Conservation (phyloP, 2,797 vertebrate genomes). For the Amniataba percoides region DNA sequence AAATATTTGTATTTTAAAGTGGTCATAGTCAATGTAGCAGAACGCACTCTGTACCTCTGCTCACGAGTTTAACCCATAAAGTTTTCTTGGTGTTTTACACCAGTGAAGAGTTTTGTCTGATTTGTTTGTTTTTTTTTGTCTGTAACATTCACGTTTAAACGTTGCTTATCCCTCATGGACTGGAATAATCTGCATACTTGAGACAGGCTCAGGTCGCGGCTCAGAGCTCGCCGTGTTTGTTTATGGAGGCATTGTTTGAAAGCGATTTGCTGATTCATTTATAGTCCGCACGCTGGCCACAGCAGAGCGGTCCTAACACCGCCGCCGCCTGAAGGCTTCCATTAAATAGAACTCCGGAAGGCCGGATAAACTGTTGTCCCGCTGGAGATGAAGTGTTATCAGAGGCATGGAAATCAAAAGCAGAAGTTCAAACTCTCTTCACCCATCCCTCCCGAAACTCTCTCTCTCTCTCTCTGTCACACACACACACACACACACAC, state of each 20-base stretch:
- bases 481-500: neutral
- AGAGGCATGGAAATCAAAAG: slow-evolving; percentile 66
- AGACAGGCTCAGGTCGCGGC: slow-evolving; percentile 14
- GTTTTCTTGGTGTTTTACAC: slow-evolving; percentile 36
- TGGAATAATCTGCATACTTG: slow-evolving; percentile 5
- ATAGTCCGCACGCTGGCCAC: slow-evolving; percentile 18
- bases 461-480: neutral
- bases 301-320: slow-evolving; percentile 32
- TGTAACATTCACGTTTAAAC: slow-evolving; percentile 6
- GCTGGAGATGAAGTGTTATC: slow-evolving; percentile 69
- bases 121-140: slow-evolving; percentile 33
- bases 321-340: slow-evolving; percentile 50
- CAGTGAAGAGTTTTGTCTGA: slow-evolving; percentile 19
- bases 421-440: slow-evolving; percentile 54
- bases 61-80: slow-evolving; percentile 49
- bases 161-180: neutral
- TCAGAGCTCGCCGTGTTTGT: slow-evolving; percentile 18
- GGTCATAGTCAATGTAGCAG: slow-evolving; percentile 38
- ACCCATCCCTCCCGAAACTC: neutral
- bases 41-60: slow-evolving; percentile 52
- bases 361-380: slow-evolving; percentile 63
- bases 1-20: slow-evolving; percentile 46
- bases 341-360: slow-evolving; percentile 58
- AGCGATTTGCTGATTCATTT: slow-evolving; percentile 48
- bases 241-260: slow-evolving; percentile 21